Conservation (phyloP, 30 jellyfish, hydroid and myxozoan genomes). For the Turritopsis dohrnii region DNA sequence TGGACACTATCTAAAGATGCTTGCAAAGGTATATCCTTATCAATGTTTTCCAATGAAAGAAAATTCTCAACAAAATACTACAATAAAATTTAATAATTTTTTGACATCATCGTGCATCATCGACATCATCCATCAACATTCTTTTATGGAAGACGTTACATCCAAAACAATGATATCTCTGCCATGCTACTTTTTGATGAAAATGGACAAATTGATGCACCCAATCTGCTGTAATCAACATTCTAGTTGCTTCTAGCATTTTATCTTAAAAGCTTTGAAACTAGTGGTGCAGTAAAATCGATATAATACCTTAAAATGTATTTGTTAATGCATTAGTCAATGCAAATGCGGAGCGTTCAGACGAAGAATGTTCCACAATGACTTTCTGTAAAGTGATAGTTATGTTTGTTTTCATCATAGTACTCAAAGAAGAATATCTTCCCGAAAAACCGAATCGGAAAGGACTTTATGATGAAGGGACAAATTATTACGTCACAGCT, state of each 20-base stretch:
- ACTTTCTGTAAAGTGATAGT: background rate
- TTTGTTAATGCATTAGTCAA: too few relatives aligned
- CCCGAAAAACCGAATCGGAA: slow-evolving; percentile 33
- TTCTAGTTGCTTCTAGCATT: too few relatives aligned
- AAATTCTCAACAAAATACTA: too few relatives aligned
- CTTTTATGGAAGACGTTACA: slow-evolving; percentile 52
- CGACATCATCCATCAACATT: background rate
- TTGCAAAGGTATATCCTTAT: background rate
- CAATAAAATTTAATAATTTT: background rate
- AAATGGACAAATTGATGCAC: slow-evolving; percentile 54
- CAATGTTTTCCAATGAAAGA: too few relatives aligned
- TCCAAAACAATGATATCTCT: slow-evolving; percentile 16
- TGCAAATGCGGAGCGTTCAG: too few relatives aligned
- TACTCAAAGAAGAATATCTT: slow-evolving; percentile 39
- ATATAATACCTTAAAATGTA: too few relatives aligned
- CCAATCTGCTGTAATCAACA: slow-evolving; percentile 46
- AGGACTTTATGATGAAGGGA: slow-evolving; percentile 39
- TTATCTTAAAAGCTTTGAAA: too few relatives aligned
- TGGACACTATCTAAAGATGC: background rate
- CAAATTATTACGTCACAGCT: slow-evolving; percentile 32
- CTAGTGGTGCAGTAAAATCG: too few relatives aligned
- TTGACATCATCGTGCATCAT: background rate
- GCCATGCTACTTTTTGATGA: slow-evolving; percentile 42
- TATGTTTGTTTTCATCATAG: slow-evolving; percentile 3
- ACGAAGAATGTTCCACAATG: too few relatives aligned